phyloP scores from a whole-genome alignment of 2,888 invertebrate genomes.

The Macaria notata region DNA sequence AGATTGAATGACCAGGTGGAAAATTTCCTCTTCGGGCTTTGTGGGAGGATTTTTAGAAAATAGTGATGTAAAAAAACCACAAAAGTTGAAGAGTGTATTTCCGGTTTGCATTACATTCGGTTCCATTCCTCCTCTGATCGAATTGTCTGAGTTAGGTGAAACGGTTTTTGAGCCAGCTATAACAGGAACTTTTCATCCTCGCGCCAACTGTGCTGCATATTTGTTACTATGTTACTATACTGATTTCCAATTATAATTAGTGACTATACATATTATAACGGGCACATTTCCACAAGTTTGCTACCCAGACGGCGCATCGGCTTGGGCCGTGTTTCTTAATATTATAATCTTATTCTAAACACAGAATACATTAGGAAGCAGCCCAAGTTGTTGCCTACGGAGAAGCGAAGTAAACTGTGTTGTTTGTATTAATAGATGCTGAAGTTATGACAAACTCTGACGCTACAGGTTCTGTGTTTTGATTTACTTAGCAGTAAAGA shows the following conservation, averaged over 20 bases:
- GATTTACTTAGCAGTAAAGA: background rate
- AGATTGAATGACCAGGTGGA: too few relatives aligned
- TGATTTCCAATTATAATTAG: conserved; percentile 74
- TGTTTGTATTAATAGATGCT: conserved; percentile 7
- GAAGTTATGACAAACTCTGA: conserved; percentile 14
- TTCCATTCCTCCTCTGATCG: too few relatives aligned
- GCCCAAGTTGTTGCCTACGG: conserved; percentile 45
- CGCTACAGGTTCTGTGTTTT: conserved; percentile 10
- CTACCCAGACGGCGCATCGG: conserved; percentile 46
- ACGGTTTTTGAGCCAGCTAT: too few relatives aligned
- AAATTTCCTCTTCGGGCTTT: too few relatives aligned
- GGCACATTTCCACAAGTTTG: conserved; percentile 52
- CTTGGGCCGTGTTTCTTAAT: conserved; percentile 61
- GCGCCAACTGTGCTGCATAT: background rate
- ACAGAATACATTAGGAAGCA: conserved; percentile 71
- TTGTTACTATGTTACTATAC: conserved; percentile 18
- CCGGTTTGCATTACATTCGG: too few relatives aligned
- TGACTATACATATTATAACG: conserved; percentile 45
- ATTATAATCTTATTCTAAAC: conserved; percentile 80
- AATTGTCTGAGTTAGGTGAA: too few relatives aligned
- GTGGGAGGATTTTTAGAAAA: too few relatives aligned
- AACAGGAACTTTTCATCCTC: too few relatives aligned
- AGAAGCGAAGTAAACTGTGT: conserved; percentile 11
- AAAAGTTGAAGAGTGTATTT: too few relatives aligned
- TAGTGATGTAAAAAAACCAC: too few relatives aligned